Percentiles rank a stretch among this genome's conserved stretches.
phyloP scores from a whole-genome alignment of 1,140 invertebrate species.

The Pachypeltis micranthus region DNA sequence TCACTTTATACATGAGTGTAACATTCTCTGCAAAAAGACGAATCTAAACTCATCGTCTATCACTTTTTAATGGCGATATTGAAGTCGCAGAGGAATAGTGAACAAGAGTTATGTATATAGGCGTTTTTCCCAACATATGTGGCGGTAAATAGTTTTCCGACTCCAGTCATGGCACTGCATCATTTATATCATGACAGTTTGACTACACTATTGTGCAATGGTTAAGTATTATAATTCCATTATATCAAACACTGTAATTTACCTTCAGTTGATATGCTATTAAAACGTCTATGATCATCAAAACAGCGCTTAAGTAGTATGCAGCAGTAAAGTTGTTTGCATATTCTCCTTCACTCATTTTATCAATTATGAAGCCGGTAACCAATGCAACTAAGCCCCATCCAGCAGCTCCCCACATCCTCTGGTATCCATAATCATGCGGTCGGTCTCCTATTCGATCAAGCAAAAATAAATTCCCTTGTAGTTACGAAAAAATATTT shows the following conservation, averaged over 20 bases:
- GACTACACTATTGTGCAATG: no score
- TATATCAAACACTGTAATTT: no score
- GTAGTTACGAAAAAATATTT: background rate
- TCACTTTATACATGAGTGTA: no score
- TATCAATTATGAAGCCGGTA: constrained; percentile 60
- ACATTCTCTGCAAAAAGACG: no score
- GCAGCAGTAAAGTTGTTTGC: constrained; percentile 62
- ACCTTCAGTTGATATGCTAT: constrained; percentile 45
- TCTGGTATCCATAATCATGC: constrained; percentile 63
- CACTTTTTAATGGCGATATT: no score
- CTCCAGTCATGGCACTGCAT: no score
- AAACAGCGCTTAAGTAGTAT: constrained; percentile 58
- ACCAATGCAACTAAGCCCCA: constrained; percentile 64
- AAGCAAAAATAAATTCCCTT: background rate
- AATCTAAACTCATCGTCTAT: no score
- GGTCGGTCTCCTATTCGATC: constrained; percentile 42
- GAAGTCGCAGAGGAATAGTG: no score
- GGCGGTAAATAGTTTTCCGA: no score
- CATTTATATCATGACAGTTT: no score
- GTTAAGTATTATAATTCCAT: constrained; percentile 71
- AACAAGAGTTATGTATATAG: no score
- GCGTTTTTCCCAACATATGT: no score
- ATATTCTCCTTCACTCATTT: constrained; percentile 45
- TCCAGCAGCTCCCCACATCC: constrained; percentile 69
- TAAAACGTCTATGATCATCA: constrained; percentile 54